phyloP scores from a whole-genome alignment of 2,113 vertebrate species.

The Raja brachyura region DNA sequence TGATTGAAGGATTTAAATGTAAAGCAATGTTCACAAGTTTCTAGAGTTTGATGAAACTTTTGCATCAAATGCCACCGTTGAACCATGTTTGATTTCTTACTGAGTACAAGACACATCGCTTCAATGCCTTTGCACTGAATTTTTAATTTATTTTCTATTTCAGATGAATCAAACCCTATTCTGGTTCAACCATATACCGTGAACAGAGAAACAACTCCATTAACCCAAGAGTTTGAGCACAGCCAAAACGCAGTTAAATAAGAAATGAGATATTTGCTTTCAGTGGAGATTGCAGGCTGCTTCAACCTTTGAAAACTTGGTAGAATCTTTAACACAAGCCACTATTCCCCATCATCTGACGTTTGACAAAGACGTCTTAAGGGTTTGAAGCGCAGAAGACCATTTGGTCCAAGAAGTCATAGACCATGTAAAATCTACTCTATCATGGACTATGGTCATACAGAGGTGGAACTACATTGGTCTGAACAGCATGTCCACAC shows the following conservation, averaged over 20 bases:
- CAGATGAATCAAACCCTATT: constrained; percentile 23
- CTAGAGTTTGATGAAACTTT: neutral
- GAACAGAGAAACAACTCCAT: neutral
- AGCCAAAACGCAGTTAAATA: constrained; percentile 4
- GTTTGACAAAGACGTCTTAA: neutral
- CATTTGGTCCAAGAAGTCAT: neutral
- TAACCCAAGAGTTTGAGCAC: constrained; percentile 13
- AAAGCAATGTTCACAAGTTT: neutral
- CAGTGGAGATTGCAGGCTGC: neutral
- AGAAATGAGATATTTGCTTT: neutral
- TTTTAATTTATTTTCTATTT: neutral
- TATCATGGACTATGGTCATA: neutral
- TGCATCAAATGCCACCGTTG: neutral
- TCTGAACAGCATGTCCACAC: neutral
- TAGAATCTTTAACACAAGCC: neutral
- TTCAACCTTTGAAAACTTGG: neutral
- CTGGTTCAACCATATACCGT: constrained; percentile 3
- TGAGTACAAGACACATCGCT: neutral
- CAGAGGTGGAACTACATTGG: neutral
- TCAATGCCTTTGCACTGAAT: neutral
- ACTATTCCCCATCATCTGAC: neutral
- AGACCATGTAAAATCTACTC: neutral
- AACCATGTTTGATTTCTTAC: neutral
- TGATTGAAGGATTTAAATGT: too few species aligned
- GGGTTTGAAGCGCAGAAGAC: neutral